phyloP scores from a whole-genome alignment of 2,113 vertebrate genomes.

The Eira barbara region DNA sequence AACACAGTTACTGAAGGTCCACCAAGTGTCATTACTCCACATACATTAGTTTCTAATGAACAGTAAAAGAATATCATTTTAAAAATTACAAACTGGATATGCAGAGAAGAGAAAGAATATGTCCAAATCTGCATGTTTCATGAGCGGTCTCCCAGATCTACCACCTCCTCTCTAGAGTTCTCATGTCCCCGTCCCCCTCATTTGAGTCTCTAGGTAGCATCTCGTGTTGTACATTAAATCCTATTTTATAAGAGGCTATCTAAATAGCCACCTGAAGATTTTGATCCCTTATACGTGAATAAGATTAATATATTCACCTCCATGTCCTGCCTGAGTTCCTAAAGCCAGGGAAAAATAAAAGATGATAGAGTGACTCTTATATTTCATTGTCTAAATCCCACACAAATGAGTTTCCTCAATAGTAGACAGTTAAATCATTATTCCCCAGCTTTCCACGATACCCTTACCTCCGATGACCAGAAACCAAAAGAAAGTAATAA shows the following conservation, averaged over 20 bases:
- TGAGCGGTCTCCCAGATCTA: background rate
- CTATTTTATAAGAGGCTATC: background rate
- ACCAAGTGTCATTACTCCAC: background rate
- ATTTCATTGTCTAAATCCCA: conserved; percentile 65
- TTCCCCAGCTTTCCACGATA: background rate
- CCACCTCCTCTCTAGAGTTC: background rate
- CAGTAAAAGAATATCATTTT: background rate
- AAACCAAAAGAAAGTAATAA: conserved; percentile 25
- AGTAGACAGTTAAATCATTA: background rate
- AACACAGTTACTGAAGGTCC: background rate
- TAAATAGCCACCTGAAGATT: background rate
- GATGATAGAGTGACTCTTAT: background rate
- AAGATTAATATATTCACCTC: conserved; percentile 59
- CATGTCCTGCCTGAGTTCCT: conserved; percentile 55
- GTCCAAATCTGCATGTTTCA: background rate
- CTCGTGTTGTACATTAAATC: background rate
- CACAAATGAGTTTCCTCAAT: conserved; percentile 49
- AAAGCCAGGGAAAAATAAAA: conserved; percentile 34
- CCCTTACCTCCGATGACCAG: conserved; percentile 25
- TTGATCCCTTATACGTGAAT: background rate
- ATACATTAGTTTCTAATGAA: background rate
- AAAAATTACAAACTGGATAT: background rate
- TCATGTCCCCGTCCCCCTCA: rapidly evolving
- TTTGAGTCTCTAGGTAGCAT: background rate
- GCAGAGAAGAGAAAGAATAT: background rate